phyloP scores from a whole-genome alignment of 2,888 invertebrate genomes.

The Carabus problematicus region DNA sequence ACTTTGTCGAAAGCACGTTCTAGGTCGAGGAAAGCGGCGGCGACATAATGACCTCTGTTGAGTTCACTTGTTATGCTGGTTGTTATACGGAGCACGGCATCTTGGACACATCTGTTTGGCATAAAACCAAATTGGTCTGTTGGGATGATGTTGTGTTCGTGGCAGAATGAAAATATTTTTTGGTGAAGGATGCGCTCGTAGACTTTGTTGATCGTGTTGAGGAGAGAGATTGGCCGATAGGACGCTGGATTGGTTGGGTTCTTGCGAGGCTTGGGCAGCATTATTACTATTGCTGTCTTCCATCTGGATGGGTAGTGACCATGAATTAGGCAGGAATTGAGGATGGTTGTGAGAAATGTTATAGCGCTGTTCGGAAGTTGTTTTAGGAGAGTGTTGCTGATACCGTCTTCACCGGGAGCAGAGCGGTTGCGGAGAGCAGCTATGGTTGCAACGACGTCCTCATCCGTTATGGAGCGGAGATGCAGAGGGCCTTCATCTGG shows the following conservation, averaged over 20 bases:
- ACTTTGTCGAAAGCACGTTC: slow-evolving; percentile 9
- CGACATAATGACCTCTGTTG: slow-evolving; percentile 2
- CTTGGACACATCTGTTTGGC: background rate
- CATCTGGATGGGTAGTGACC: slow-evolving; percentile 8
- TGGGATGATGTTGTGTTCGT: no score
- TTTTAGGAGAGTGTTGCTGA: slow-evolving; percentile 1
- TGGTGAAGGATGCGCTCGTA: slow-evolving; percentile 7
- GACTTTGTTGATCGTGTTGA: background rate
- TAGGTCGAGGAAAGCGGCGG: slow-evolving; percentile 8
- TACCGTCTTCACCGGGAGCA: slow-evolving; percentile 21
- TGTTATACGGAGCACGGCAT: background rate
- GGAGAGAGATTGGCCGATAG: slow-evolving; percentile 6
- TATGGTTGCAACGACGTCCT: background rate
- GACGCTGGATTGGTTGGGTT: slow-evolving; percentile 7
- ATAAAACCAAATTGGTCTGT: background rate
- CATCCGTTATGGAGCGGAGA: background rate
- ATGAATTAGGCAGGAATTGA: slow-evolving; percentile 1
- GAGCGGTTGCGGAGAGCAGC: background rate
- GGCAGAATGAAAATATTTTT: background rate
- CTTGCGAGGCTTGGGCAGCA: slow-evolving; percentile 30
- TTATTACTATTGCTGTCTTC: slow-evolving; percentile 6
- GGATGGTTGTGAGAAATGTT: background rate
- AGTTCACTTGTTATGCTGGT: background rate
- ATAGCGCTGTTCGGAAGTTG: slow-evolving; percentile 1
- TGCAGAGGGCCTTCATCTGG: no score